These are phyloP conservation scores for Pangasianodon hypophthalmus DNA, from an alignment of 2,113 vertebrate species.

Conservation along the genomic window DNA sequence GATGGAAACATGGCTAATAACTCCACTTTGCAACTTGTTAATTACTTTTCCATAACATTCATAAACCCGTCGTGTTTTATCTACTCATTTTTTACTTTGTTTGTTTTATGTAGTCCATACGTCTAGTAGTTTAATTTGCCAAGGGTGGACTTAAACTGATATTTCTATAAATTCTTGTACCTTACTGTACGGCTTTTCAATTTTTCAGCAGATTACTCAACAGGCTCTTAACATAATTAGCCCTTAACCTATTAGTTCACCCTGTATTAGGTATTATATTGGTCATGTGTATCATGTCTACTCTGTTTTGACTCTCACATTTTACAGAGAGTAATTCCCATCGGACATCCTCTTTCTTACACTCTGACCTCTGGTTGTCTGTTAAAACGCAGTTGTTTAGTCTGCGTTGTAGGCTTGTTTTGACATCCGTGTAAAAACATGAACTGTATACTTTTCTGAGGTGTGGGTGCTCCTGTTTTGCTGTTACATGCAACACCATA, in stretches of 20 bases:
- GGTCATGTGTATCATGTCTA: background rate
- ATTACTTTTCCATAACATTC: background rate
- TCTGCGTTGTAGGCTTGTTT: conserved; percentile 67
- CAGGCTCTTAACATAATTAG: background rate
- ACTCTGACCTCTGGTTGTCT: conserved; percentile 36
- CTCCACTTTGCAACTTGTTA: background rate
- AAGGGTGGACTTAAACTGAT: background rate
- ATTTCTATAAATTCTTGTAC: background rate
- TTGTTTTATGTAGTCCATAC: background rate
- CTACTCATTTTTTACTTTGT: background rate
- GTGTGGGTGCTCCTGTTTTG: conserved; percentile 18
- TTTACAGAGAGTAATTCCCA: background rate
- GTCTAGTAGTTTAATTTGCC: background rate
- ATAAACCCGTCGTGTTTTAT: background rate
- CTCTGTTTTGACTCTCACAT: background rate
- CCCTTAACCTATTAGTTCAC: background rate
- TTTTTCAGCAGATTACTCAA: background rate
- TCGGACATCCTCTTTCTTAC: conserved; percentile 24
- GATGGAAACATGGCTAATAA: too few relatives aligned
- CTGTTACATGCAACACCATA: background rate
- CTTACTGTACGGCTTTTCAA: background rate
- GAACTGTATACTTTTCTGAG: conserved; percentile 8
- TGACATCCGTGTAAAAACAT: conserved; percentile 65
- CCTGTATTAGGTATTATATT: background rate
- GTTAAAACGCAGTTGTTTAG: conserved; percentile 63